Percentiles rank a stretch among this genome's conserved stretches.
phyloP scores from a whole-genome alignment of 2,797 vertebrate genomes.

The Sebastes glaucus region DNA sequence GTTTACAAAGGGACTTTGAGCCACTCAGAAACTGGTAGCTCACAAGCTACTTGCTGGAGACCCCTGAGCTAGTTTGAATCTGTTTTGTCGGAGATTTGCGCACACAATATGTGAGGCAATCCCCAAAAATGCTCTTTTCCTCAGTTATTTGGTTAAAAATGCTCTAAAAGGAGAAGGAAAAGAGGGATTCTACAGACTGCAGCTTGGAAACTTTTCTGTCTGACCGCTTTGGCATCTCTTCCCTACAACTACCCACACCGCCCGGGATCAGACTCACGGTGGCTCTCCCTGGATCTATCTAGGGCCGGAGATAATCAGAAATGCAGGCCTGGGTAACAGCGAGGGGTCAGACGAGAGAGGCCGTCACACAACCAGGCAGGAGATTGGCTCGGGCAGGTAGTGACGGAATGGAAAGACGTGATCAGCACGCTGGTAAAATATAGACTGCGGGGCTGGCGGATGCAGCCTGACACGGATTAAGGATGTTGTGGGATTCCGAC shows the following conservation, averaged over 20 bases:
- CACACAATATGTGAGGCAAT: slow-evolving; percentile 7
- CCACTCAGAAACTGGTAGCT: no score
- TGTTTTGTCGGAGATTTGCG: background rate
- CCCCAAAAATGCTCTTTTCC: slow-evolving; percentile 16
- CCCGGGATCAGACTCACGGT: background rate
- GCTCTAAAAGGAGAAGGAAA: slow-evolving; percentile 26
- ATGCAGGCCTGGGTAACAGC: background rate
- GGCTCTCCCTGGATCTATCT: background rate
- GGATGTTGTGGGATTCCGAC: slow-evolving; percentile 37
- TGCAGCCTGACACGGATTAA: slow-evolving; percentile 13
- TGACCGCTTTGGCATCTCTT: slow-evolving; percentile 37
- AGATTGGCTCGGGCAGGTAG: slow-evolving; percentile 27
- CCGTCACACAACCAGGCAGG: slow-evolving; percentile 2
- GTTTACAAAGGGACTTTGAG: no score
- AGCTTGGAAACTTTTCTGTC: slow-evolving; percentile 11
- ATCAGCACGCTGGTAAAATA: slow-evolving; percentile 14
- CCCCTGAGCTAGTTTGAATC: background rate
- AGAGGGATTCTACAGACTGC: slow-evolving; percentile 21
- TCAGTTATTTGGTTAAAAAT: slow-evolving; percentile 46
- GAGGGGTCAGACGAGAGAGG: background rate
- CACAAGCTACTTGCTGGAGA: no score
- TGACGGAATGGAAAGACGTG: slow-evolving; percentile 26
- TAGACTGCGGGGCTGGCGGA: background rate
- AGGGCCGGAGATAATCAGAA: background rate
- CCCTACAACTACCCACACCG: slow-evolving; percentile 33